Evolutionary conservation across 2,113 vertebrate genomes (phyloP).

Genomic region (Muntiacus muntjak): DNA sequence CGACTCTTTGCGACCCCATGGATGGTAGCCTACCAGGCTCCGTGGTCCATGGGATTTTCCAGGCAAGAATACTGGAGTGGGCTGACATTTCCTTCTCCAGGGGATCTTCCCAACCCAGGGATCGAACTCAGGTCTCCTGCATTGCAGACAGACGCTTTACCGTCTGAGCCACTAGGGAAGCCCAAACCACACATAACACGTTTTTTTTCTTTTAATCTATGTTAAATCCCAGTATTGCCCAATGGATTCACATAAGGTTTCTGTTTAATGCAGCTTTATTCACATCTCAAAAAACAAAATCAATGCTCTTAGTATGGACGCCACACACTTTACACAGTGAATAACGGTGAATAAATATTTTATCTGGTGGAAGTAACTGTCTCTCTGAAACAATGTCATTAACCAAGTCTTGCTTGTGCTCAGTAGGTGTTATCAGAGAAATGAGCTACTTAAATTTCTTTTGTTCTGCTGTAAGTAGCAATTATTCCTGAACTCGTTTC

Average conservation of each 20-base stretch:
- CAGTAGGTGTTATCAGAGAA: constrained; percentile 5
- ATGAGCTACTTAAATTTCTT: constrained; percentile 37
- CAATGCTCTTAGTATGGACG: constrained; percentile 1
- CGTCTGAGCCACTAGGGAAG: too few relatives aligned
- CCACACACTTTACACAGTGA: not conserved
- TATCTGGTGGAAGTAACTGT: constrained; percentile 3
- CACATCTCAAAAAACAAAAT: not conserved
- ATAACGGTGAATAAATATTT: constrained; percentile 3
- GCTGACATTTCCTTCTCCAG: too few relatives aligned
- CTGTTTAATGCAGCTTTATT: constrained; percentile 24
- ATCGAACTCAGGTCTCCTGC: too few relatives aligned
- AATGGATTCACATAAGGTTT: constrained; percentile 15
- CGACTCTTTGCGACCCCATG: too few relatives aligned
- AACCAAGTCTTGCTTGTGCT: not conserved
- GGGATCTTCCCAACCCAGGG: too few relatives aligned
- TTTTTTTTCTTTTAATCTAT: constrained; percentile 28
- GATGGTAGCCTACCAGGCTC: too few relatives aligned
- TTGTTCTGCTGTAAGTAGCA: constrained; percentile 36
- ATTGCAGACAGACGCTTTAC: too few relatives aligned
- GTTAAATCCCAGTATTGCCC: constrained; percentile 3
- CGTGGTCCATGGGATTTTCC: too few relatives aligned
- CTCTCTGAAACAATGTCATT: constrained; percentile 32
- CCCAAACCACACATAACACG: not conserved
- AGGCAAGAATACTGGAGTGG: too few relatives aligned
- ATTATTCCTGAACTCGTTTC: constrained; percentile 27